Conservation (phyloP, 2,113 vertebrate genomes). For the Crocuta crocuta region DNA sequence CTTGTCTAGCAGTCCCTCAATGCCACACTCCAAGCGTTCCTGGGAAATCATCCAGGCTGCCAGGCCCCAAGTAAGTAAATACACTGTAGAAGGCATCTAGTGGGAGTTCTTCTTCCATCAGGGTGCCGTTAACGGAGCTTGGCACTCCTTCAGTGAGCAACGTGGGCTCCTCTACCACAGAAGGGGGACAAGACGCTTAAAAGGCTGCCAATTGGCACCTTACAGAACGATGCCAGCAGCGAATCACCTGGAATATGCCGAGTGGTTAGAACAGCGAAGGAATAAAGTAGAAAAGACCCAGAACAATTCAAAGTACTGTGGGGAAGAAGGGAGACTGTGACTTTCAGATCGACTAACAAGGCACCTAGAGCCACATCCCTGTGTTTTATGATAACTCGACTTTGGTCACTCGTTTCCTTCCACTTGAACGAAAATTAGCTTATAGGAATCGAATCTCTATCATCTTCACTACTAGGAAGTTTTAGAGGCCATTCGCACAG, state of each 20-base stretch:
- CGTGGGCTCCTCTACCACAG: not conserved
- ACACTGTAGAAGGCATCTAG: not conserved
- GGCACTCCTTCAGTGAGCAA: not conserved
- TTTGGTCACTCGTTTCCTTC: not conserved
- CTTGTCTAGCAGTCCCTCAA: not conserved
- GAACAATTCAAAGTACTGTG: not conserved
- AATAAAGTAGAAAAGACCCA: not conserved
- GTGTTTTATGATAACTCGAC: not conserved
- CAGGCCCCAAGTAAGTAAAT: not conserved
- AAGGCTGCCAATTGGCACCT: not conserved
- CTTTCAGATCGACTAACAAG: not conserved
- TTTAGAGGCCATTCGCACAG: slow-evolving; percentile 44
- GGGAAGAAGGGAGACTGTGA: not conserved
- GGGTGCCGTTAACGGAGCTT: not conserved
- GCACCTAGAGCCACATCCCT: not conserved
- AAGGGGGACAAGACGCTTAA: slow-evolving; percentile 19
- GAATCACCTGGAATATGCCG: not conserved
- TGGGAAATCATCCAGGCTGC: not conserved
- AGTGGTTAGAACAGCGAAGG: not conserved
- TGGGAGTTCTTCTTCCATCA: not conserved
- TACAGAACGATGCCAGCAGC: slow-evolving; percentile 29
- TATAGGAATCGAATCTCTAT: not conserved
- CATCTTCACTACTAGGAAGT: not conserved
- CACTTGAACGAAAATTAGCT: not conserved
- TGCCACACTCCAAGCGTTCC: not conserved